phyloP scores from a whole-genome alignment of 2,888 invertebrate genomes.

The Drosophila silvestris region DNA sequence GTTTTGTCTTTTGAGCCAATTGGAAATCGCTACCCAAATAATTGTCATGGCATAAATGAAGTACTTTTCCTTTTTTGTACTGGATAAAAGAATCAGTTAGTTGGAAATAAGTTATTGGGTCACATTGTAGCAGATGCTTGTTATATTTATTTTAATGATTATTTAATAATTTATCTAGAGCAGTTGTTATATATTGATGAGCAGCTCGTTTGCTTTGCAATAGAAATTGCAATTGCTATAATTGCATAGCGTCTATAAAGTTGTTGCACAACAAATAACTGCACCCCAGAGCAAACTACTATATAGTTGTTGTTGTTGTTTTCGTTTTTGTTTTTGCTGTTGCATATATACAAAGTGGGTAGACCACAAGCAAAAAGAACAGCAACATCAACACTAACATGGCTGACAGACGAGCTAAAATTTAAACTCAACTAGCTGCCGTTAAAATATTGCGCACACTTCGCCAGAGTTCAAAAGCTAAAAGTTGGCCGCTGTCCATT shows the following conservation, averaged over 20 bases:
- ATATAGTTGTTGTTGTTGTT: background rate
- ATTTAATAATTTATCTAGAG: background rate
- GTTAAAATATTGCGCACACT: slow-evolving; percentile 67
- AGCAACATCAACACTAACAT: slow-evolving; percentile 19
- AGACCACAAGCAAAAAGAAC: slow-evolving; percentile 42
- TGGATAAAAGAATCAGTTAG: slow-evolving; percentile 20
- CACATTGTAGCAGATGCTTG: background rate
- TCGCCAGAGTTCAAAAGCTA: slow-evolving; percentile 53
- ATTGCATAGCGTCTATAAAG: slow-evolving; percentile 73
- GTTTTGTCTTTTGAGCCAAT: slow-evolving; percentile 43
- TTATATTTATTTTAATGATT: background rate
- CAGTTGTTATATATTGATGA: background rate
- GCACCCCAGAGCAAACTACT: slow-evolving; percentile 47
- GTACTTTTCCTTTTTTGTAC: background rate
- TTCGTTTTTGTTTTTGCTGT: background rate
- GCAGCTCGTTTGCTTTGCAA: slow-evolving; percentile 21
- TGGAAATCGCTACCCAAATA: slow-evolving; percentile 44
- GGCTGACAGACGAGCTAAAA: slow-evolving; percentile 34
- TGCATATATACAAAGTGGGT: slow-evolving; percentile 42
- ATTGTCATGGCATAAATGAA: slow-evolving; percentile 27
- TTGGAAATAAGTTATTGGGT: slow-evolving; percentile 7
- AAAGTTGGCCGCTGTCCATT: slow-evolving; percentile 57
- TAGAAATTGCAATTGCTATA: slow-evolving; percentile 68
- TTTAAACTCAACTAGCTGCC: slow-evolving; percentile 71
- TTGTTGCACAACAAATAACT: slow-evolving; percentile 54